Conservation (phyloP, 2,888 invertebrate species). For the Scrobipalpa atriplicella region DNA sequence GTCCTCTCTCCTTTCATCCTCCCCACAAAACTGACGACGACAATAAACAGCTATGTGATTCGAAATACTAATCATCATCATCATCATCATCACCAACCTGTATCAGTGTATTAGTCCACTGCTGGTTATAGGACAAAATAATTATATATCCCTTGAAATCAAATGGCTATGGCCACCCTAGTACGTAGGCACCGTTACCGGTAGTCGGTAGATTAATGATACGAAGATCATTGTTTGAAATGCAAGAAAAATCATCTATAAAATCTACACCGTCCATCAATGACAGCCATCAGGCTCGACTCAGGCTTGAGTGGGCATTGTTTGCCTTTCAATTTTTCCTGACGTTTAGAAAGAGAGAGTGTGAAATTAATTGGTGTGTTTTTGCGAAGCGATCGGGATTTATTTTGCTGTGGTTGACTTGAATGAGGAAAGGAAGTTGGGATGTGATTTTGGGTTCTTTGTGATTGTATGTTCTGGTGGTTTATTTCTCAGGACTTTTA, state of each 20-base stretch:
- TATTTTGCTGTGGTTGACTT: slow-evolving; percentile 4
- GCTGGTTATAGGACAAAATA: no score
- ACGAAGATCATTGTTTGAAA: slow-evolving; percentile 67
- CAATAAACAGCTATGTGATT: no score
- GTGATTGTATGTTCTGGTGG: background rate
- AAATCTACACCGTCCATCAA: slow-evolving; percentile 54
- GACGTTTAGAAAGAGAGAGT: slow-evolving; percentile 31
- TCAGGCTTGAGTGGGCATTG: slow-evolving; percentile 43
- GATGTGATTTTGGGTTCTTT: background rate
- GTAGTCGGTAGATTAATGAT: slow-evolving; percentile 77
- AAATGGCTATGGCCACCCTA: background rate
- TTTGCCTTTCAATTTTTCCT: slow-evolving; percentile 37
- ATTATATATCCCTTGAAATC: slow-evolving; percentile 21
- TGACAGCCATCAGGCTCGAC: slow-evolving; percentile 35
- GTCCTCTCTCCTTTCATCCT: no score
- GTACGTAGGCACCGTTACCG: slow-evolving; percentile 52
- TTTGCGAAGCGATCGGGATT: slow-evolving; percentile 30
- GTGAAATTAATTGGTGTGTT: slow-evolving; percentile 27
- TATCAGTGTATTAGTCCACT: no score
- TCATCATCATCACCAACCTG: no score
- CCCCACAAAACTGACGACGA: no score
- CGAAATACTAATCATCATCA: no score
- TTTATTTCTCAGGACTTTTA: no score
- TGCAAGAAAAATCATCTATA: slow-evolving; percentile 69
- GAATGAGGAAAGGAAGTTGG: background rate